Evolutionary conservation across 2,888 invertebrate genomes (phyloP).

Genomic region (Dicyrtoma fusca): DNA sequence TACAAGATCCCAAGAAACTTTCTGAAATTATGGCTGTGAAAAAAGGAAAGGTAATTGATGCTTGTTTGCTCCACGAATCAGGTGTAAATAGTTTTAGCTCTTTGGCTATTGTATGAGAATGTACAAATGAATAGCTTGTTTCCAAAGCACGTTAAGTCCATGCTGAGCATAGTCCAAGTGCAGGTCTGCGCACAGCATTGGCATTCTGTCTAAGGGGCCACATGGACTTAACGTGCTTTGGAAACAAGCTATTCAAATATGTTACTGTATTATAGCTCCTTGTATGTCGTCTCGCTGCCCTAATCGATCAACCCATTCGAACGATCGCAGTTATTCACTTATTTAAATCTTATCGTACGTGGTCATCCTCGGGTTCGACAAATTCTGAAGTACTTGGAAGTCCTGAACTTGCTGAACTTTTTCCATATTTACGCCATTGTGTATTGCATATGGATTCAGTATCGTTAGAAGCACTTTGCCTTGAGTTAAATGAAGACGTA

Average conservation of each 20-base stretch:
- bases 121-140: too few species aligned
- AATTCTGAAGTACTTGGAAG: not conserved
- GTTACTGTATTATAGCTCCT: slow-evolving; percentile 46
- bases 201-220: too few species aligned
- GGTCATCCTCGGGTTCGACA: slow-evolving; percentile 31
- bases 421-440: slow-evolving; percentile 29
- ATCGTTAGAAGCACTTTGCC: slow-evolving; percentile 12
- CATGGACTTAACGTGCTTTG: too few species aligned
- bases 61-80: not conserved
- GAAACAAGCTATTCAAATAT: too few species aligned
- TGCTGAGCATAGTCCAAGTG: too few species aligned
- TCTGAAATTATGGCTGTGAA: slow-evolving; percentile 74
- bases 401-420: slow-evolving; percentile 25
- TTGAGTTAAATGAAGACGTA: slow-evolving; percentile 15
- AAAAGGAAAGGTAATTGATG: slow-evolving; percentile 81
- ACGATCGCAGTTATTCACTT: slow-evolving; percentile 45
- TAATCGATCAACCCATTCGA: slow-evolving; percentile 46
- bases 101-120: not conserved
- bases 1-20: slow-evolving; percentile 65
- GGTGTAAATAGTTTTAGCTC: not conserved
- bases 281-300: slow-evolving; percentile 50
- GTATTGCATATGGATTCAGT: slow-evolving; percentile 27
- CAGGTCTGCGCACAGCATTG: too few species aligned
- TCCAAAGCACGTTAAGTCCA: too few species aligned
- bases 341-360: slow-evolving; percentile 45